phyloP scores from a whole-genome alignment of 2,888 invertebrate genomes.

The Gibbula magus region DNA sequence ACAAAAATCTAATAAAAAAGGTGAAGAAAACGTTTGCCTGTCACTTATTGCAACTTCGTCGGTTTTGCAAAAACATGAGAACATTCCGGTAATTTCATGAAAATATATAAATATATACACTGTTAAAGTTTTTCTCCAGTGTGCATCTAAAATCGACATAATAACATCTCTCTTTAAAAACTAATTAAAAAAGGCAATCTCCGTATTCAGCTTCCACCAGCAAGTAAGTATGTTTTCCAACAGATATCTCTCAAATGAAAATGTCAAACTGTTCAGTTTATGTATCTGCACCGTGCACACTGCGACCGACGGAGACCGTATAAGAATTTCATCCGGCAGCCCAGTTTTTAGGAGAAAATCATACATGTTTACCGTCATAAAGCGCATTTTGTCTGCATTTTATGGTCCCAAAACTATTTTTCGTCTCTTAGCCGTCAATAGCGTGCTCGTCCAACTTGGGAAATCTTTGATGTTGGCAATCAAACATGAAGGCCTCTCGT shows the following conservation, averaged over 20 bases:
- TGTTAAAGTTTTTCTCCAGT: too few species aligned
- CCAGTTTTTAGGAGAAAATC: not conserved
- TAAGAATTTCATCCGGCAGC: not conserved
- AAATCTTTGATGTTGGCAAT: slow-evolving; percentile 2
- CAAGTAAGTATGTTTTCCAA: not conserved
- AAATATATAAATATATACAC: too few species aligned
- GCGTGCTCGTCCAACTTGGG: not conserved
- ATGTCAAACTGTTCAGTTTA: slow-evolving; percentile 9
- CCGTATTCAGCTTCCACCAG: too few species aligned
- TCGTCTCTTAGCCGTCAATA: not conserved
- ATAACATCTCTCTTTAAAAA: too few species aligned
- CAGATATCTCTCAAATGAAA: not conserved
- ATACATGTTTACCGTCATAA: slow-evolving; percentile 4
- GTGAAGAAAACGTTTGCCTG: too few species aligned
- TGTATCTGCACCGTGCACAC: not conserved
- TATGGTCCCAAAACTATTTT: not conserved
- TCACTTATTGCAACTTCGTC: too few species aligned
- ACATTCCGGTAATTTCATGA: too few species aligned
- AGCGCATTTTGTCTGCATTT: not conserved
- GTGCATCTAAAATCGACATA: too few species aligned
- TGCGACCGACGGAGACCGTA: not conserved
- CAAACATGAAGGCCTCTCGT: slow-evolving; percentile 9
- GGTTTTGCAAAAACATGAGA: too few species aligned
- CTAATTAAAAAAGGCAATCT: too few species aligned
- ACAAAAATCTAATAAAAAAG: too few species aligned